Evolutionary conservation across 37 sponge, comb jelly and placozoan genomes (phyloP).

Genomic region (Bolinopsis microptera): DNA sequence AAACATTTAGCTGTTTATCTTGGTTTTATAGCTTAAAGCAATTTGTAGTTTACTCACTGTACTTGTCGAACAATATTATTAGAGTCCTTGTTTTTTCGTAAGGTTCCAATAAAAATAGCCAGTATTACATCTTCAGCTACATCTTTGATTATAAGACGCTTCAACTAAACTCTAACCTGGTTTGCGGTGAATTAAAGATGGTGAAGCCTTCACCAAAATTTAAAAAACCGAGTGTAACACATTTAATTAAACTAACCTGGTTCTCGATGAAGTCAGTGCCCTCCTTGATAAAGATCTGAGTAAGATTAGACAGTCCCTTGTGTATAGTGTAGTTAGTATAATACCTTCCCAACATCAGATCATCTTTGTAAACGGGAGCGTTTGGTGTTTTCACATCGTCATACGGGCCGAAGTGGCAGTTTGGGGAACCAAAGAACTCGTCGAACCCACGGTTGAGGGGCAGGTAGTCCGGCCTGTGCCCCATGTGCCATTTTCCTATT

Average conservation of each 20-base stretch:
- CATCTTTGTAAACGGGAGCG: constrained; percentile 77
- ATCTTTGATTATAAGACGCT: too few relatives aligned
- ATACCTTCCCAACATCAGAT: constrained; percentile 80
- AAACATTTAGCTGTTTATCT: too few relatives aligned
- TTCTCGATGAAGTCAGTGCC: constrained; percentile 44
- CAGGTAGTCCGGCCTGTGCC: constrained; percentile 78
- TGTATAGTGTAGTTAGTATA: constrained; percentile 74
- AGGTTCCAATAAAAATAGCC: too few relatives aligned
- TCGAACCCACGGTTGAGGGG: constrained; percentile 84
- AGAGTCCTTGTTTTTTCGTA: too few relatives aligned
- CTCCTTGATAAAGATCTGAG: constrained; percentile 72
- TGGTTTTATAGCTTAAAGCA: too few relatives aligned
- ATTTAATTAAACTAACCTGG: too few relatives aligned
- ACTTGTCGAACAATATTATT: too few relatives aligned
- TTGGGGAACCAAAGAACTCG: constrained; percentile 86
- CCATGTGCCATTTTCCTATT: constrained; percentile 89
- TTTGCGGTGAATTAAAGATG: too few relatives aligned
- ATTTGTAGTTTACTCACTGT: too few relatives aligned
- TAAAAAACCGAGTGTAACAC: too few relatives aligned
- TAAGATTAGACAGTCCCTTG: constrained; percentile 79
- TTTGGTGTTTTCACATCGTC: constrained; percentile 74
- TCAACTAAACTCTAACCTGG: too few relatives aligned
- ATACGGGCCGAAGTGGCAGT: constrained; percentile 85
- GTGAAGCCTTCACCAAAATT: too few relatives aligned
- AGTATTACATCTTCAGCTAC: background rate